phyloP scores from a whole-genome alignment of 2,888 invertebrate species.

The Nymphalis urticae region DNA sequence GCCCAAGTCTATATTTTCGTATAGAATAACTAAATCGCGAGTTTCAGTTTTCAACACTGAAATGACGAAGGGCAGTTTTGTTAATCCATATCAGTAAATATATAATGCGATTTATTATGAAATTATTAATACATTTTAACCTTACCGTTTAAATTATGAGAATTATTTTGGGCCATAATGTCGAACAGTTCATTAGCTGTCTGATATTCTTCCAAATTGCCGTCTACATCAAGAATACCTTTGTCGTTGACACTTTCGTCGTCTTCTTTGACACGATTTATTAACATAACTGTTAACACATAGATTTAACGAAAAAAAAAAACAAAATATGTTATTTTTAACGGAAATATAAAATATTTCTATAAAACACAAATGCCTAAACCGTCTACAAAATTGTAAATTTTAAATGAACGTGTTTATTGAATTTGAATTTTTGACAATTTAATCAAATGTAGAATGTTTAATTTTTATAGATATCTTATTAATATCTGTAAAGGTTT shows the following conservation, averaged over 20 bases:
- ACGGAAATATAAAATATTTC: conserved; percentile 50
- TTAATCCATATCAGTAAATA: background rate
- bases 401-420: conserved; percentile 48
- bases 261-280: conserved; percentile 57
- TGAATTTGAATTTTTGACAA: conserved; percentile 25
- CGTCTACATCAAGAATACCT: conserved; percentile 29
- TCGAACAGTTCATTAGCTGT: conserved; percentile 64
- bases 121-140: conserved; percentile 12
- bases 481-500: background rate
- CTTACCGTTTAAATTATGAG: conserved; percentile 51
- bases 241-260: conserved; percentile 41
- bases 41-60: conserved; percentile 34
- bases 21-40: conserved; percentile 67
- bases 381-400: conserved; percentile 57
- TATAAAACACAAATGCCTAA: conserved; percentile 57
- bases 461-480: conserved; percentile 4
- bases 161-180: conserved; percentile 56
- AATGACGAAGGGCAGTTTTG: background rate
- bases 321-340: conserved; percentile 42
- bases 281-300: conserved; percentile 61
- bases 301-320: conserved; percentile 52
- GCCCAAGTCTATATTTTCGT: conserved; percentile 68
- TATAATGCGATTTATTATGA: too few species aligned
- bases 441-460: conserved; percentile 25
- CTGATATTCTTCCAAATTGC: conserved; percentile 50